Percentiles rank a stretch among this genome's conserved stretches.
Conservation (phyloP, 2,888 invertebrate genomes). For the Chalcosyrphus nemorum region DNA sequence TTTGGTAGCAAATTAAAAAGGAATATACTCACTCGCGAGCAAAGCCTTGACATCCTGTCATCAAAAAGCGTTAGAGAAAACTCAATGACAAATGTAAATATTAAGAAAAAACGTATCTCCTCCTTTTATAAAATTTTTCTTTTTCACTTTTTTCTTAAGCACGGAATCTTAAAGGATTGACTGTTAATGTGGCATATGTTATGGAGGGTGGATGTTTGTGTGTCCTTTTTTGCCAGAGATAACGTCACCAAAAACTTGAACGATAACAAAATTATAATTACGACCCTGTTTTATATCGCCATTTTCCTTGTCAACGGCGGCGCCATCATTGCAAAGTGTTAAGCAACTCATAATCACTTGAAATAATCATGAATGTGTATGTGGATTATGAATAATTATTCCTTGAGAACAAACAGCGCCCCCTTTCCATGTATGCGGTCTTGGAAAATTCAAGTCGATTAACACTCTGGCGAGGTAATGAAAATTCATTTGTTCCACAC, state of each 20-base stretch:
- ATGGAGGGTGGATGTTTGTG: background rate
- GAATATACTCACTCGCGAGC: background rate
- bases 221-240: background rate
- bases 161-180: background rate
- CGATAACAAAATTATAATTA: conserved; percentile 33
- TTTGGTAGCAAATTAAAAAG: conserved; percentile 33
- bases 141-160: background rate
- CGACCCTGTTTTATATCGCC: background rate
- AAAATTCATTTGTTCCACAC: conserved; percentile 56
- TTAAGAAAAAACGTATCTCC: conserved; percentile 8
- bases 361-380: conserved; percentile 33
- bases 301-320: background rate
- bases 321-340: conserved; percentile 46
- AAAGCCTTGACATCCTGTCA: conserved; percentile 47
- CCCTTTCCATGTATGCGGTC: background rate
- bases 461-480: conserved; percentile 44
- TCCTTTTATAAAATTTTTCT: background rate
- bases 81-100: conserved; percentile 23
- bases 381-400: conserved; percentile 56
- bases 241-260: conserved; percentile 12
- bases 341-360: conserved; percentile 56
- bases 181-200: background rate
- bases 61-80: conserved; percentile 24
- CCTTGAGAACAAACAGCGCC: background rate
- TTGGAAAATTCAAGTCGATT: conserved; percentile 39